phyloP scores from a whole-genome alignment of 2,888 invertebrate species.

The Drosophila imparisetae region DNA sequence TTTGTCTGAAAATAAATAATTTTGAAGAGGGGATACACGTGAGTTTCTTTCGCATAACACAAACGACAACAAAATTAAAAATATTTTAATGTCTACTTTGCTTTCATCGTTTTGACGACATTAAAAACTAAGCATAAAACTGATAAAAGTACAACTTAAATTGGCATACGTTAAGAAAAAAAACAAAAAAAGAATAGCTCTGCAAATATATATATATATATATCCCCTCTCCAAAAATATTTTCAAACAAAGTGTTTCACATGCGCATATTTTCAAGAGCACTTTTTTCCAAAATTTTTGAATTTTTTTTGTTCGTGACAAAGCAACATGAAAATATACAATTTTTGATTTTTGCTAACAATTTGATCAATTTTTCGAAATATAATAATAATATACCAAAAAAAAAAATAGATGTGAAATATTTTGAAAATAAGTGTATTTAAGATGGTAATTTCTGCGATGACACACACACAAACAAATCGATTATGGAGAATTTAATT shows the following conservation, averaged over 20 bases:
- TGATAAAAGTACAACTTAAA: constrained; percentile 47
- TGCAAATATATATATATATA: not conserved
- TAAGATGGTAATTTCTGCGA: not conserved
- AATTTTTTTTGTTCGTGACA: not conserved
- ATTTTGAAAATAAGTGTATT: constrained; percentile 16
- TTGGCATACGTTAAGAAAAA: constrained; percentile 24
- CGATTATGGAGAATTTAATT: constrained; percentile 10
- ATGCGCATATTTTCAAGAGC: constrained; percentile 8
- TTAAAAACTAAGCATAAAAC: constrained; percentile 66
- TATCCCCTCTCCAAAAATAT: constrained; percentile 83
- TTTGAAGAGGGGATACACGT: constrained; percentile 85
- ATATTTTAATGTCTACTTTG: constrained; percentile 64
- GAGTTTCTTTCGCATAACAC: constrained; percentile 80
- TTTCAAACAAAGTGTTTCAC: constrained; percentile 60
- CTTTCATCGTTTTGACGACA: constrained; percentile 44
- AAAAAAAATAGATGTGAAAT: constrained; percentile 2
- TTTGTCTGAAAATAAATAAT: constrained; percentile 84
- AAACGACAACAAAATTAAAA: constrained; percentile 68
- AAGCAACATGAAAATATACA: constrained; percentile 1
- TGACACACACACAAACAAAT: constrained; percentile 19
- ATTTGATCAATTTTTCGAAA: constrained; percentile 5
- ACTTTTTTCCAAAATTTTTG: constrained; percentile 20
- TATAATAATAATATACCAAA: constrained; percentile 6
- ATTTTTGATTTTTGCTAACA: not conserved
- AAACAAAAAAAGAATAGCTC: not conserved